phyloP scores from a whole-genome alignment of 2,888 invertebrate genomes.

The Boloria selene region DNA sequence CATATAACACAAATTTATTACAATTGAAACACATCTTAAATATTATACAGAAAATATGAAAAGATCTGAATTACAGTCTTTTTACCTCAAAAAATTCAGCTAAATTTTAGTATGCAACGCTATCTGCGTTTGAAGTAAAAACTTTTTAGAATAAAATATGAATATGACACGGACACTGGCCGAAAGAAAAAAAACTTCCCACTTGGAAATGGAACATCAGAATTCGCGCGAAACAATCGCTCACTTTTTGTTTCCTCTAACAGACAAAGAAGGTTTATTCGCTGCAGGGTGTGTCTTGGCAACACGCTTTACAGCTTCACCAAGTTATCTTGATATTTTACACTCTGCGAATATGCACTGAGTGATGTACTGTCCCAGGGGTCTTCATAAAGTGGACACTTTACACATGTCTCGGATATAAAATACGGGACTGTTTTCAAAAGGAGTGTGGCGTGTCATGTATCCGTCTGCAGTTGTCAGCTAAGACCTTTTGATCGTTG shows the following conservation, averaged over 20 bases:
- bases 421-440: slow-evolving; percentile 65
- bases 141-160: slow-evolving; percentile 30
- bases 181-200: slow-evolving; percentile 31
- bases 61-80: slow-evolving; percentile 10
- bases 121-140: slow-evolving; percentile 15
- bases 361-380: slow-evolving; percentile 31
- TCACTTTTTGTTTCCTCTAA: slow-evolving; percentile 64
- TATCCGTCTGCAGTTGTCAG: slow-evolving; percentile 62
- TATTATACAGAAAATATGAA: slow-evolving; percentile 2
- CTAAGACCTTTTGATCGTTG: slow-evolving; percentile 58
- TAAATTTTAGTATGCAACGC: slow-evolving; percentile 20
- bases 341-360: slow-evolving; percentile 18
- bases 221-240: slow-evolving; percentile 66
- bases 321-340: slow-evolving; percentile 49
- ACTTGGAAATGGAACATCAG: slow-evolving; percentile 50
- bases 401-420: slow-evolving; percentile 63
- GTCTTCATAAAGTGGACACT: slow-evolving; percentile 58
- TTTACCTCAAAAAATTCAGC: slow-evolving; percentile 8
- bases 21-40: not conserved
- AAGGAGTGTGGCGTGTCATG: slow-evolving; percentile 56
- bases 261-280: slow-evolving; percentile 61
- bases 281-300: slow-evolving; percentile 62
- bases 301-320: slow-evolving; percentile 55
- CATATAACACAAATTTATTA: too few relatives aligned
- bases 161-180: slow-evolving; percentile 27